Conservation (phyloP, 2,797 vertebrate genomes). For the Crocidura indochinensis region DNA sequence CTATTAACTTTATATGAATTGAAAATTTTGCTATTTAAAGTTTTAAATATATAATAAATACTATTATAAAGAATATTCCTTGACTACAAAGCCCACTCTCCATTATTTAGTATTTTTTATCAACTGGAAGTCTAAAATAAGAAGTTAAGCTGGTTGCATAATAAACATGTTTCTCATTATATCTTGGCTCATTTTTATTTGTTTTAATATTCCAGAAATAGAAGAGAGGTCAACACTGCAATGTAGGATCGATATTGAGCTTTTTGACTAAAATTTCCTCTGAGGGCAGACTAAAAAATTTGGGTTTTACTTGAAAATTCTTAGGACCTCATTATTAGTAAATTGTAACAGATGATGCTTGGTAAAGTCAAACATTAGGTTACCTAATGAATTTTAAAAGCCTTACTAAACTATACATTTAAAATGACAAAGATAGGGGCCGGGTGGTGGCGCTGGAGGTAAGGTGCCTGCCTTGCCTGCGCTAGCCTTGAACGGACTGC, state of each 20-base stretch:
- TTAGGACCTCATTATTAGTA: conserved; percentile 5
- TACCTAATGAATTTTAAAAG: conserved; percentile 1
- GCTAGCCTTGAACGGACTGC: too few species aligned
- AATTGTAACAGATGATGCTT: conserved; percentile 41
- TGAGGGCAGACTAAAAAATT: conserved; percentile 26
- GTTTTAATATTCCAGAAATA: conserved; percentile 53
- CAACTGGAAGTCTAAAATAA: conserved; percentile 67
- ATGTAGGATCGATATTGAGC: not conserved
- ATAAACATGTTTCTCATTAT: conserved; percentile 56
- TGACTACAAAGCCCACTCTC: conserved; percentile 57
- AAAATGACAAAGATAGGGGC: conserved; percentile 34
- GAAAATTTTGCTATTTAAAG: conserved; percentile 9
- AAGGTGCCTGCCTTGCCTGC: too few species aligned
- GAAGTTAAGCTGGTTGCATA: conserved; percentile 58
- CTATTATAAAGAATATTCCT: conserved; percentile 36
- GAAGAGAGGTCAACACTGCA: not conserved
- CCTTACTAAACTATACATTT: conserved; percentile 1
- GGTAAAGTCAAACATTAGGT: conserved; percentile 51
- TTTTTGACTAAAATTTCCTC: conserved; percentile 53
- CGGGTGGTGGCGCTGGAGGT: too few species aligned
- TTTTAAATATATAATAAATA: conserved; percentile 39
- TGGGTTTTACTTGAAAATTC: conserved; percentile 67
- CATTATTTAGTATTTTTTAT: conserved; percentile 68
- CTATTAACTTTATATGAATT: not conserved
- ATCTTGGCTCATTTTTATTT: conserved; percentile 65